Evolutionary conservation across 2,888 invertebrate species (phyloP).

Genomic region (Nephrotoma appendiculata): DNA sequence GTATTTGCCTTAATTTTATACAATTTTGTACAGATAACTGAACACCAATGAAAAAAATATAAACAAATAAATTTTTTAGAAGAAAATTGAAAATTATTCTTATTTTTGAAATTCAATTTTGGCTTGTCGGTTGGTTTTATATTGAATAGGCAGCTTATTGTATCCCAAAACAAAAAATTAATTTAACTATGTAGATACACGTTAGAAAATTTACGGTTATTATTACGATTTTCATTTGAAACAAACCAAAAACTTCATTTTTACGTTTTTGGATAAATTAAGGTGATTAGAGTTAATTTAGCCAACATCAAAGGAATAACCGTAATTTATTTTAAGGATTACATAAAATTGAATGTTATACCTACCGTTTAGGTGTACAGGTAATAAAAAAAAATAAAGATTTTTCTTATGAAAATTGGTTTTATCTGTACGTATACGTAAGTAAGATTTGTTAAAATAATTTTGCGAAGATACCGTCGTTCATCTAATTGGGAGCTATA

Average conservation of each 20-base stretch:
- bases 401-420: not conserved
- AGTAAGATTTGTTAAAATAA: not conserved
- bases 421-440: not conserved
- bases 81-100: not conserved
- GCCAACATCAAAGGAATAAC: not conserved
- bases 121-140: not conserved
- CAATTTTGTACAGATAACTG: not conserved
- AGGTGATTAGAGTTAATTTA: not conserved
- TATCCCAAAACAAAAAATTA: not conserved
- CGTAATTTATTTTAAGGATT: not conserved
- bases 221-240: not conserved
- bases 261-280: not conserved
- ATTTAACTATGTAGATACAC: not conserved
- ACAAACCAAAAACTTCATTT: not conserved
- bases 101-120: not conserved
- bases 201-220: not conserved
- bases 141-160: not conserved
- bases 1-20: not conserved
- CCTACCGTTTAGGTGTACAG: not conserved
- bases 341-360: not conserved
- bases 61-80: not conserved
- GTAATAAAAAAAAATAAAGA: not conserved
- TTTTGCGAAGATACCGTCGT: not conserved
- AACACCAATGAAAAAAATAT: not conserved
- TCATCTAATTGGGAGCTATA: not conserved